Conservation (phyloP, 2,797 vertebrate species). For the Sebastes kiyomatsui region DNA sequence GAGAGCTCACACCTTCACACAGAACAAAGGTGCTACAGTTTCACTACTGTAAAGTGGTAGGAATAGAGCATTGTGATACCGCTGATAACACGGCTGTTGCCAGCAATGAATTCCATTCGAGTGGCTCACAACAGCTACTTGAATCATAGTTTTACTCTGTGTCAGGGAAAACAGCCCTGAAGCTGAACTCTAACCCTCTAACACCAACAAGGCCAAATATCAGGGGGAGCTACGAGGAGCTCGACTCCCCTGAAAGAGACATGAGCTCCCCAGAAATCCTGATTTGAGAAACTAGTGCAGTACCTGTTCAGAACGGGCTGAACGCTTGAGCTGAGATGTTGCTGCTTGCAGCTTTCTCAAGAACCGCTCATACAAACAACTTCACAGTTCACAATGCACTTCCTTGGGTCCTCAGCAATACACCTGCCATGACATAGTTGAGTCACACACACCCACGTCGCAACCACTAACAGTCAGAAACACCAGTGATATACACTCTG, state of each 20-base stretch:
- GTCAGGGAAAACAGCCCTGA: conserved; percentile 13
- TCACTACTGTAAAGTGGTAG: conserved; percentile 6
- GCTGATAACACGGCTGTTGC: conserved; percentile 14
- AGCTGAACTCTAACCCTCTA: background rate
- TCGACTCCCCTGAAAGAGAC: background rate
- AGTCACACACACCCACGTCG: no score
- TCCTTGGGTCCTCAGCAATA: no score
- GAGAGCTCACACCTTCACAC: conserved; percentile 24
- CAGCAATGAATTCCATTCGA: conserved; percentile 32
- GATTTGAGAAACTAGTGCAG: background rate
- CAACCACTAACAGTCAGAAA: no score
- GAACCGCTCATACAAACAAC: no score
- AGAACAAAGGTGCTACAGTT: conserved; percentile 57
- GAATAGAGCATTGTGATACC: conserved; percentile 2
- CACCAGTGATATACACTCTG: no score
- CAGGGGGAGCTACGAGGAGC: background rate
- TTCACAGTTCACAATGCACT: no score
- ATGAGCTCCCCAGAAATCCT: background rate
- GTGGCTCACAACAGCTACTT: background rate
- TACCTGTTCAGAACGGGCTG: no score
- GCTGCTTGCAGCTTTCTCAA: no score
- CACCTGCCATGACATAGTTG: no score
- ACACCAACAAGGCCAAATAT: background rate
- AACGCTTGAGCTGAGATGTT: no score
- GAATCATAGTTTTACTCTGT: conserved; percentile 31